Evolutionary conservation across 2,888 invertebrate genomes (phyloP).

Genomic region (Busseola fusca): DNA sequence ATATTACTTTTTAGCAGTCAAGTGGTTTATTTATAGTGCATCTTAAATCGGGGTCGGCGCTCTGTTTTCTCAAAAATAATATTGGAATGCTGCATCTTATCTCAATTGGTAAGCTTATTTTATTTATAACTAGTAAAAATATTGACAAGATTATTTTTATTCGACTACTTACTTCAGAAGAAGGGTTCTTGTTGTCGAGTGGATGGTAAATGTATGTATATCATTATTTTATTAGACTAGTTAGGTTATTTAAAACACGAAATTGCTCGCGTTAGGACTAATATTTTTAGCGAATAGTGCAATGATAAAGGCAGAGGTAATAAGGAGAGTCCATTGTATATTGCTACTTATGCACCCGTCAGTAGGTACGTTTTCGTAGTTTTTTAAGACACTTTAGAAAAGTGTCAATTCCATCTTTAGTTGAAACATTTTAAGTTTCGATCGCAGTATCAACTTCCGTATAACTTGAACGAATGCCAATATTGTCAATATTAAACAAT

Average conservation of each 20-base stretch:
- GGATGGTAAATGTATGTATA: background rate
- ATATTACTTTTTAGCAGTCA: background rate
- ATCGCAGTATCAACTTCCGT: background rate
- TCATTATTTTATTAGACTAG: background rate
- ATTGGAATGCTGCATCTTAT: background rate
- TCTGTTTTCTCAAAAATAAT: background rate
- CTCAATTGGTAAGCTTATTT: background rate
- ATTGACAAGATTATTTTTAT: background rate
- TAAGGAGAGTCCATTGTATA: background rate
- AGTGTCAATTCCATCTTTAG: background rate
- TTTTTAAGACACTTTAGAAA: background rate
- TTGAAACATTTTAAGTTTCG: background rate
- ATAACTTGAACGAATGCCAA: conserved; percentile 40
- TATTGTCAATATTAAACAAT: conserved; percentile 1
- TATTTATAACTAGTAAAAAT: background rate
- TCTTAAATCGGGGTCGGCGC: background rate
- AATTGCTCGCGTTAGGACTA: background rate
- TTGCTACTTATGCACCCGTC: background rate
- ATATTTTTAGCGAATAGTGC: background rate
- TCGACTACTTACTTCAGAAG: background rate
- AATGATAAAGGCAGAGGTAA: too few relatives aligned
- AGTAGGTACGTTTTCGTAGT: background rate
- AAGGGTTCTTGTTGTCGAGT: background rate
- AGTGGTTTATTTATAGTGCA: background rate
- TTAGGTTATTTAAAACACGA: background rate